Evolutionary conservation across 30 jellyfish, hydroid and myxozoan genomes (phyloP), one percentile per base, ranked within the genome.

Genomic region (Catostylus mosaicus): DNA sequence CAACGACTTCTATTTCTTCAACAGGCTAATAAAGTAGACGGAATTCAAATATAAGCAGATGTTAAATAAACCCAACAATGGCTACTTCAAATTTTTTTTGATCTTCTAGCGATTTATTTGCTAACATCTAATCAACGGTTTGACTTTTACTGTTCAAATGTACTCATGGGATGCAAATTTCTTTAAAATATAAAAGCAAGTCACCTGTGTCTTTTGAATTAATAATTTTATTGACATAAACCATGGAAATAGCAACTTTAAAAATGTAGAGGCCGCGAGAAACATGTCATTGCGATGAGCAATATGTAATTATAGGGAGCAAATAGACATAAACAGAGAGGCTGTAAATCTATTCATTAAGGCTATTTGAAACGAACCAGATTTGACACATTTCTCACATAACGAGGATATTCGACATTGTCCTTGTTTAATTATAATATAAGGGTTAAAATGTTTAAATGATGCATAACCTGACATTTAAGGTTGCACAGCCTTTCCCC

Each of bases 191-290:
- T 2, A 59, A 59, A 27, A 7, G 18, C 19, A 18, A 6, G 8
- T 59, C 71, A 59, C 71, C 71, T 59, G 71, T 27, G 71, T 24
- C 71, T 27, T 59, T 27, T 59, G 40, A 59, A 59, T 59, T 16
- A 59, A 24, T 59, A 23, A 59, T 59, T 6, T 27, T 59, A 37
- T 59, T 22, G 8, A 59, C 71, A 4, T 18, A 50, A 16, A 50
- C 19, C 2, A 16, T 50, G 63, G 63, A 50, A 50, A 50, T 50
- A 5, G 63, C 63, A 50, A 18, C 5, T 3, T 4, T 2, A 2
- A 50, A 50, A 50, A 5, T 50, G 63, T 10, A 27, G 24, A 16
- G 20, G 24, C 63, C 2, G 63, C 63, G 24, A 50, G 14, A 23
- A 16, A 16, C 63, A 50, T 4, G 24, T 6, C 20, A 4, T 8